A percentile compares a stretch with the other conserved stretches of the same genome.
Evolutionary conservation across 2,113 vertebrate species (phyloP).

Genomic region (Apteryx mantelli): DNA sequence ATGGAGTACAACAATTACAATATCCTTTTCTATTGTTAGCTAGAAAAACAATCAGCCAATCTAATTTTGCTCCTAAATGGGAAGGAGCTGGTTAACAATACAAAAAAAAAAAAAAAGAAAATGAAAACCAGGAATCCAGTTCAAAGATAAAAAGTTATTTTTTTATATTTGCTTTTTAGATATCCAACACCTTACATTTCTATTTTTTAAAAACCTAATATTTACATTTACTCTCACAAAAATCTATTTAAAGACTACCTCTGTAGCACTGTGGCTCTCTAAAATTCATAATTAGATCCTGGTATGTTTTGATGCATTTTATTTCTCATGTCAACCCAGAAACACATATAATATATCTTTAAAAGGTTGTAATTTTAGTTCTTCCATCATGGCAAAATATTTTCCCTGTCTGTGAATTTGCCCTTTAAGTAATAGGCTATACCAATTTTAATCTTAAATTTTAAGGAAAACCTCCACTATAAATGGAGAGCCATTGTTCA

Average conservation of each 20-base stretch:
- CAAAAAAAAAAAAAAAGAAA: neutral
- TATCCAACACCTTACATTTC: neutral
- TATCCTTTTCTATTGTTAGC: neutral
- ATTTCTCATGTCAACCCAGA: neutral
- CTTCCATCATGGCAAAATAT: neutral
- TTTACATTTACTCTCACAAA: neutral
- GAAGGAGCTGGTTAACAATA: neutral
- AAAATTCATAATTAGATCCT: neutral
- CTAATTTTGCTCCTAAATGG: neutral
- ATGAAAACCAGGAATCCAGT: neutral
- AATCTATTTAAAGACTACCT: neutral
- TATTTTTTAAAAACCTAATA: neutral
- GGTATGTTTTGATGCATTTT: neutral
- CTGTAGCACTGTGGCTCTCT: neutral
- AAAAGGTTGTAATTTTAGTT: neutral
- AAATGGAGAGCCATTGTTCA: constrained; percentile 50
- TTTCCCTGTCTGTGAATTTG: neutral
- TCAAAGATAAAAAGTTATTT: neutral
- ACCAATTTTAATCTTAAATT: constrained; percentile 54
- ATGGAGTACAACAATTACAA: neutral
- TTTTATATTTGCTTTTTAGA: neutral
- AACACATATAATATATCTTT: neutral
- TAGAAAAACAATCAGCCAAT: neutral
- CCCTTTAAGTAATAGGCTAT: constrained; percentile 59
- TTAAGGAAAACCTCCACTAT: constrained; percentile 47